These are phyloP conservation scores for Corythucha ciliata DNA, from an alignment of 2,888 invertebrate genomes.

Conservation along the genomic window DNA sequence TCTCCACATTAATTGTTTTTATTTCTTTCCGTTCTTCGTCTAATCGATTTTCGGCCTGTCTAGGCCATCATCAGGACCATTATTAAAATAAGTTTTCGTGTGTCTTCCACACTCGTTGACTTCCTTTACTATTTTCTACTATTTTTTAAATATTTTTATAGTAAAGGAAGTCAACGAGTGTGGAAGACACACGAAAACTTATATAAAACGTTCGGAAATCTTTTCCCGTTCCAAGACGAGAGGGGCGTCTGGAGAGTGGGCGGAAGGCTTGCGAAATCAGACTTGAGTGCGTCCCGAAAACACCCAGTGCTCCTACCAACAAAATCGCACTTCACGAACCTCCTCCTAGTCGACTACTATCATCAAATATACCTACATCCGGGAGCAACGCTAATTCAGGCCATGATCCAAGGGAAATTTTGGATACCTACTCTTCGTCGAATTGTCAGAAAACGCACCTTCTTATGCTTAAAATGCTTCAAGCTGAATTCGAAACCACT, in stretches of 20 bases:
- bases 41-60: no score
- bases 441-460: conserved; percentile 7
- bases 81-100: no score
- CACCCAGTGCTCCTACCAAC: conserved; percentile 19
- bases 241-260: conserved; percentile 18
- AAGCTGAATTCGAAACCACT: conserved; percentile 11
- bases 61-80: no score
- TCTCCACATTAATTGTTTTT: no score
- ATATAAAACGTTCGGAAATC: conserved; percentile 1
- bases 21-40: no score
- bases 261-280: conserved; percentile 14
- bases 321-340: conserved; percentile 8
- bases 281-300: conserved; percentile 6
- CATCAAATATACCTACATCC: conserved; percentile 16
- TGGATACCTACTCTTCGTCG: conserved; percentile 17
- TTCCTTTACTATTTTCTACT: no score
- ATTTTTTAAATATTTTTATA: no score
- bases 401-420: conserved; percentile 10
- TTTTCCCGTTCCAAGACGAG: conserved; percentile 14
- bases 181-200: conserved; percentile 2
- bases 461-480: conserved; percentile 20
- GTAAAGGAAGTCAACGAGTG: no score
- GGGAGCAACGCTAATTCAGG: conserved; percentile 11
- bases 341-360: conserved; percentile 21
- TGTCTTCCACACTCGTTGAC: no score